Evolutionary conservation across 2,797 vertebrate species (phyloP), one percentile per base, ranked within the genome.

Genomic region (Alauda arvensis): DNA sequence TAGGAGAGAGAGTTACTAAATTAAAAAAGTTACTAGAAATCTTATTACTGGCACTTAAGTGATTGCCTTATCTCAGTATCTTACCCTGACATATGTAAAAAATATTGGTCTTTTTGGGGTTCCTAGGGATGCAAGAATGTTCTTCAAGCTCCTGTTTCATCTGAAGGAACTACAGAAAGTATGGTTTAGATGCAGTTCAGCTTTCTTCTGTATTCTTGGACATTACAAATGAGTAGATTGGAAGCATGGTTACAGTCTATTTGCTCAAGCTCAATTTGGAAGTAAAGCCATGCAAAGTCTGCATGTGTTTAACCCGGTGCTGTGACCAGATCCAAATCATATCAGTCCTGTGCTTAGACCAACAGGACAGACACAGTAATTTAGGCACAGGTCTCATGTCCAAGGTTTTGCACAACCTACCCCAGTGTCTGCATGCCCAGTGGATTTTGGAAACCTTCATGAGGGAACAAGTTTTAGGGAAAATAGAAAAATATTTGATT

Each of bases 321-420:
- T 67, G 49, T 68, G 77, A 43, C 55, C 37, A 69, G 33, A 31
- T 61, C 19, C 33, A 67, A 37, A 56, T 52, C 17, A 2, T 28
- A 40, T 28, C 48, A 51, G 18, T 60, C 24, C 57, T 72, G 12
- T 72, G 56, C 51, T 88, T 63, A 67, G 65, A 74, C 12, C 45
- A 66, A 33, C 25, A 48, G 31, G 28, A 18, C 51, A 70, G 31
- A 68, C 12, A 7, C 9, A 8, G 9, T 53, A 79, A 45, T 70
- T 70, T 48, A 61, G 55, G 24, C 31, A 59, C 5, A 0, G 1
- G 20, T 43, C 2, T 20, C 12, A 6, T 0, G 3, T 71, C 52
- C 25, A 61, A 59, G 10, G 28, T 65, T 88, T 72, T 83, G 23
- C 10, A 52, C 29, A 65, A 40, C 11, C 25, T 60, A 14, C 10